Percentiles rank a stretch among this genome's conserved stretches.
phyloP scores from a whole-genome alignment of 1,140 invertebrate genomes.

The Trissolcus basalis region DNA sequence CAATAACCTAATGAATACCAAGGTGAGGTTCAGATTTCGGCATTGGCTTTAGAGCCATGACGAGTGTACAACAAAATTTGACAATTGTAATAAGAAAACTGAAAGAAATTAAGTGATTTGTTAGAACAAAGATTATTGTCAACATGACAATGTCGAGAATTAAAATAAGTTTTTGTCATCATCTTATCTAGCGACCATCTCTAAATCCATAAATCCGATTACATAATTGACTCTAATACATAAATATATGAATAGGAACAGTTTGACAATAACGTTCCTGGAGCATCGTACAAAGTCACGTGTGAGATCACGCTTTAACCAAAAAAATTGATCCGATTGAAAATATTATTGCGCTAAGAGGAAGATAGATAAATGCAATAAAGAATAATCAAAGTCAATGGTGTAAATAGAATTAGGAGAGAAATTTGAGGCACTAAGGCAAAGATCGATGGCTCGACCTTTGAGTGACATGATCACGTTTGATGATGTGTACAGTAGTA shows the following conservation, averaged over 20 bases:
- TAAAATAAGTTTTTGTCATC: neutral
- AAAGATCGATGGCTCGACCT: neutral
- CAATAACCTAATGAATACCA: slow-evolving; percentile 37
- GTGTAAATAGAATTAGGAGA: too few species aligned
- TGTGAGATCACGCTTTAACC: slow-evolving; percentile 24
- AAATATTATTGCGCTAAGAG: neutral
- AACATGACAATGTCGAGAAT: too few species aligned
- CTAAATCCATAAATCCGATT: slow-evolving; percentile 18
- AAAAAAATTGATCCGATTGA: neutral
- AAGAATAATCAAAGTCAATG: too few species aligned
- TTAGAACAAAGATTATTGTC: too few species aligned
- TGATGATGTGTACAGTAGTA: neutral
- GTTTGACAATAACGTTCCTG: slow-evolving; percentile 22
- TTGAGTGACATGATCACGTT: slow-evolving; percentile 1
- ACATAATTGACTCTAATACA: slow-evolving; percentile 15
- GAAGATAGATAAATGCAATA: too few species aligned
- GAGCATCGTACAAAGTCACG: slow-evolving; percentile 21
- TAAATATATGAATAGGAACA: neutral
- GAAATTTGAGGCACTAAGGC: too few species aligned
- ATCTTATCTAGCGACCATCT: neutral
- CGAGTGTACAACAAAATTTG: neutral
- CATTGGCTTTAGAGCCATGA: slow-evolving; percentile 18
- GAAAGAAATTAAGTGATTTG: too few species aligned
- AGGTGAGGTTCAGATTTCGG: slow-evolving; percentile 31
- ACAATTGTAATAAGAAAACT: too few species aligned